Conservation (phyloP, 2,888 invertebrate species). For the Empis stercorea region DNA sequence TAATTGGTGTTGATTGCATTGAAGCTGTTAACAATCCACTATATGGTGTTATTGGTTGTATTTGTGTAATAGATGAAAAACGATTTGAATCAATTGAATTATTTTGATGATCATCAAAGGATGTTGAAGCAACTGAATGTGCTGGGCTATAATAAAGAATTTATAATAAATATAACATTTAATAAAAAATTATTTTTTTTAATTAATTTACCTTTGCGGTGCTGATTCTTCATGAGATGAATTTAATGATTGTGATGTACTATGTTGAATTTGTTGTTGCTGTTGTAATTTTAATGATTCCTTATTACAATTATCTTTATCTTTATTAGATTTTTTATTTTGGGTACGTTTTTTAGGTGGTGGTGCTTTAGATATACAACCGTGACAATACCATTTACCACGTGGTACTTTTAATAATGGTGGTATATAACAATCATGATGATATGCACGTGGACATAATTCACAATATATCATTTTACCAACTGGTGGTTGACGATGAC, state of each 20-base stretch:
- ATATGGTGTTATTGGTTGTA: conserved; percentile 6
- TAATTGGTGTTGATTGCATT: conserved; percentile 9
- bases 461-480: conserved; percentile 72
- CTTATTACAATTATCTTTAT: conserved; percentile 33
- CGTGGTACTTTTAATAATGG: conserved; percentile 69
- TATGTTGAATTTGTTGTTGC: conserved; percentile 8
- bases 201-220: conserved; percentile 6
- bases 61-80: not conserved
- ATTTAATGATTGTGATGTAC: conserved; percentile 29
- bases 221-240: conserved; percentile 34
- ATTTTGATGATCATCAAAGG: conserved; percentile 37
- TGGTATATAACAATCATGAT: conserved; percentile 86
- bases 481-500: conserved; percentile 43
- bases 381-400: conserved; percentile 81
- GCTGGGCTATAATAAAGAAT: conserved; percentile 51
- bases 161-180: not conserved
- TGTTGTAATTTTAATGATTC: conserved; percentile 11
- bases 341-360: conserved; percentile 52
- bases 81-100: too few species aligned
- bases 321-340: conserved; percentile 43
- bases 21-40: conserved; percentile 14
- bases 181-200: conserved; percentile 3
- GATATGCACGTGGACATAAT: conserved; percentile 81
- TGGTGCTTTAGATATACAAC: conserved; percentile 75
- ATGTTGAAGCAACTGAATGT: conserved; percentile 55